Base-by-base conservation (phyloP, 1,140 invertebrate genomes). In the Whitmania pigra region DNA sequence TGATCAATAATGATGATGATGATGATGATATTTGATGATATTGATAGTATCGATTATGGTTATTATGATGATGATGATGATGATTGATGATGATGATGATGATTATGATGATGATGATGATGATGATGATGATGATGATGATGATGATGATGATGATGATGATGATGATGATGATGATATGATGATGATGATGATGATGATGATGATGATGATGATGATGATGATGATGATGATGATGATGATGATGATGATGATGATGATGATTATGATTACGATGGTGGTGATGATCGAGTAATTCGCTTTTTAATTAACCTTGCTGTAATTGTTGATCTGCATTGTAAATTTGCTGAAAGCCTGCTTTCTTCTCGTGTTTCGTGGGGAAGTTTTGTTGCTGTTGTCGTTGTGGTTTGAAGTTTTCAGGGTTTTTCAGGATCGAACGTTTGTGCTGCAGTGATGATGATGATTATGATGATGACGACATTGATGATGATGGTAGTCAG, bases 101-200 rank as follows among this genome's bases (percentile, higher is more conserved):
- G n/a, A n/a, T n/a, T n/a, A n/a, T 15, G 73, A 77, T 55, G 74
- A 74, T 36, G 75, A 75, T 53, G 88, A 71, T 22, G 77, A 77
- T 72, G 89, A 76, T 89, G 90, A 77, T 87, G 89, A 78, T 83
- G 90, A 57, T 84, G 90, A 7, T 71, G 89, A 91, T 76, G 71
- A 72, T 55, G 91, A 91, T 77, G 90, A 91, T 78, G 90, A 91
- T 73, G 91, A 91, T 80, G 88, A 91, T 49, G 90, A 92, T 49
- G 31, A 53, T 43, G 49, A 71, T 71, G n/a, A n/a, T n/a, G n/a
- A n/a, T n/a, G n/a, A n/a, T n/a, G n/a, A n/a, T 2, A 22, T 29
- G 31, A 67, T 29, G 29, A 57, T 25, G 55, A 9, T 27, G 55
- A 9, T 57, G 9, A 57, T 57, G 53, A 49, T 71, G 53, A 5